Evolutionary conservation across 2,113 vertebrate species (phyloP).

Genomic region (Bothrops jararaca): DNA sequence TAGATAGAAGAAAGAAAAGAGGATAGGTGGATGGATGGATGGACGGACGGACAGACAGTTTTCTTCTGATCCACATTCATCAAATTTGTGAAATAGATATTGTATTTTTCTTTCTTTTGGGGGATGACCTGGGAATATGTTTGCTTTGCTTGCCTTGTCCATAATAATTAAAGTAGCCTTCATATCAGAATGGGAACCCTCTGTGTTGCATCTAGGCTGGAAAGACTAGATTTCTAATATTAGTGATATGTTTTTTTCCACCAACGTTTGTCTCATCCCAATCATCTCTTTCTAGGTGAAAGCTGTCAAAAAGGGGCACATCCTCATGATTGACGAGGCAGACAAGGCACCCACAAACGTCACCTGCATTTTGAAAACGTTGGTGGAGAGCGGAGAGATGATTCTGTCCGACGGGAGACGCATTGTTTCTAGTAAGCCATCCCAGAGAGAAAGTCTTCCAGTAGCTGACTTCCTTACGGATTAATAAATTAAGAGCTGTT

Average conservation of each 20-base stretch:
- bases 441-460: neutral
- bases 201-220: neutral
- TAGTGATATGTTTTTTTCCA: neutral
- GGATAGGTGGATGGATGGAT: fast-evolving
- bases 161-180: neutral
- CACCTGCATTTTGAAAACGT: slow-evolving; percentile 94
- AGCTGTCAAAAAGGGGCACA: slow-evolving; percentile 87
- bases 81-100: neutral
- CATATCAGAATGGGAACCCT: neutral
- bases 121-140: neutral
- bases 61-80: neutral
- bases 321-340: slow-evolving; percentile 93
- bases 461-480: neutral
- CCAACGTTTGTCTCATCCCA: neutral
- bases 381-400: slow-evolving; percentile 97
- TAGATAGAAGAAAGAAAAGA: neutral
- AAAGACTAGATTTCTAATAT: neutral
- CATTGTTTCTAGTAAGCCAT: slow-evolving; percentile 85
- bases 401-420: slow-evolving; percentile 92
- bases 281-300: slow-evolving; percentile 80
- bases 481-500: neutral
- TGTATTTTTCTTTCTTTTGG: neutral
- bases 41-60: neutral
- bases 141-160: fast-evolving
- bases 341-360: slow-evolving; percentile 98